A percentile compares a stretch with the other conserved stretches of the same genome.
Conservation (phyloP, 2,797 vertebrate genomes). For the Anabas testudineus region DNA sequence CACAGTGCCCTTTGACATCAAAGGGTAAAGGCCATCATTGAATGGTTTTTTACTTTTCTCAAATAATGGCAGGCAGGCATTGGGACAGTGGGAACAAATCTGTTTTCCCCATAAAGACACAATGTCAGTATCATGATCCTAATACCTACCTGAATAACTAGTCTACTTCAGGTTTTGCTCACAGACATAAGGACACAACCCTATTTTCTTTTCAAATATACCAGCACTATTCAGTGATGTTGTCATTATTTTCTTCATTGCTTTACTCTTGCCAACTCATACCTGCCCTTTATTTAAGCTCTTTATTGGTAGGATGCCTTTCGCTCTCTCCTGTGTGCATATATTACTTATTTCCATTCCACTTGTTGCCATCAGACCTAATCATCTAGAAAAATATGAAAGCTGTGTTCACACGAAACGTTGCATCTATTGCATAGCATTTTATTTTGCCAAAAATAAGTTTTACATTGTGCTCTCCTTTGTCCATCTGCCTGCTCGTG, state of each 20-base stretch:
- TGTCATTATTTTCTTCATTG: slow-evolving; percentile 24
- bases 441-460: slow-evolving; percentile 1
- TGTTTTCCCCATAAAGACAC: neutral
- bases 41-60: slow-evolving; percentile 47
- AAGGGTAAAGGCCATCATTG: slow-evolving; percentile 57
- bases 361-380: slow-evolving; percentile 16
- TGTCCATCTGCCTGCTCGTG: slow-evolving; percentile 50
- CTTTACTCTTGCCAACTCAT: slow-evolving; percentile 41
- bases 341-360: slow-evolving; percentile 15
- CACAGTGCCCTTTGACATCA: slow-evolving; percentile 56
- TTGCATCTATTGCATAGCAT: slow-evolving; percentile 15
- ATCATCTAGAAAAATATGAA: slow-evolving; percentile 32
- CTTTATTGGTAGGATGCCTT: slow-evolving; percentile 13
- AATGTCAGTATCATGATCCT: slow-evolving; percentile 25
- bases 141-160: slow-evolving; percentile 35
- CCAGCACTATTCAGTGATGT: slow-evolving; percentile 34
- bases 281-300: slow-evolving; percentile 22
- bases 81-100: slow-evolving; percentile 24
- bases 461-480: slow-evolving; percentile 27
- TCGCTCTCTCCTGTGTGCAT: slow-evolving; percentile 13
- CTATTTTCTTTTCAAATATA: slow-evolving; percentile 17
- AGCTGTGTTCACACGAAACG: slow-evolving; percentile 28
- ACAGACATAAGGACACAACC: slow-evolving; percentile 28
- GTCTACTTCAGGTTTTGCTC: slow-evolving; percentile 17
- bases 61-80: slow-evolving; percentile 41